A percentile compares a stretch with the other conserved stretches of the same genome.
Evolutionary conservation across 2,113 vertebrate genomes (phyloP).

Genomic region (Chaetorhynchus papuensis): DNA sequence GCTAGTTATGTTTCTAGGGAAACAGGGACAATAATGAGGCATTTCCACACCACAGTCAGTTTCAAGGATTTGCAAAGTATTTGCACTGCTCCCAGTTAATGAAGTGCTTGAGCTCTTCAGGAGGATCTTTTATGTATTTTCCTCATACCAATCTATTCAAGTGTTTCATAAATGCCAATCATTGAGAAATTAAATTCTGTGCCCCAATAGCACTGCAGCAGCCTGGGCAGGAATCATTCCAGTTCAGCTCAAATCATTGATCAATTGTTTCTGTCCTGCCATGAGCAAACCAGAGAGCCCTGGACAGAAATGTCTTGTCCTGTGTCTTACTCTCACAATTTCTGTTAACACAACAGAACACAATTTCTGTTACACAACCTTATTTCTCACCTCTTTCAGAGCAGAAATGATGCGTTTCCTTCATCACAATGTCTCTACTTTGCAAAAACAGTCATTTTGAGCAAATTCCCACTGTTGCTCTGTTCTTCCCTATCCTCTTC

Average conservation of each 20-base stretch:
- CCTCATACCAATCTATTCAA: background rate
- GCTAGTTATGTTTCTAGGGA: background rate
- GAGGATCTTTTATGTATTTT: background rate
- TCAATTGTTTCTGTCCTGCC: background rate
- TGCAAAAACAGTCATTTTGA: background rate
- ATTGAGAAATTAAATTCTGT: background rate
- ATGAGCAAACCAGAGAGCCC: background rate
- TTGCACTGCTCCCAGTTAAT: background rate
- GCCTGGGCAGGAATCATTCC: background rate
- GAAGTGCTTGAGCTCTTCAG: background rate
- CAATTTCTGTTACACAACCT: background rate
- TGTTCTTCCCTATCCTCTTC: background rate
- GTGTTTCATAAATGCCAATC: background rate
- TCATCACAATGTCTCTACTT: background rate
- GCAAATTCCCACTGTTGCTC: background rate
- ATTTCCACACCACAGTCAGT: background rate
- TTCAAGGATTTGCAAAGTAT: background rate
- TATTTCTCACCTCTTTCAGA: background rate
- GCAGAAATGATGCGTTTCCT: background rate
- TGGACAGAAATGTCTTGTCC: background rate
- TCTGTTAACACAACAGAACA: background rate
- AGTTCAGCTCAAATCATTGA: background rate
- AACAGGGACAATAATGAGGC: background rate
- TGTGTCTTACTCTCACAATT: background rate
- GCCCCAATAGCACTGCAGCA: background rate